phyloP scores from a whole-genome alignment of 2,888 invertebrate species.

The Corbicula japonica region DNA sequence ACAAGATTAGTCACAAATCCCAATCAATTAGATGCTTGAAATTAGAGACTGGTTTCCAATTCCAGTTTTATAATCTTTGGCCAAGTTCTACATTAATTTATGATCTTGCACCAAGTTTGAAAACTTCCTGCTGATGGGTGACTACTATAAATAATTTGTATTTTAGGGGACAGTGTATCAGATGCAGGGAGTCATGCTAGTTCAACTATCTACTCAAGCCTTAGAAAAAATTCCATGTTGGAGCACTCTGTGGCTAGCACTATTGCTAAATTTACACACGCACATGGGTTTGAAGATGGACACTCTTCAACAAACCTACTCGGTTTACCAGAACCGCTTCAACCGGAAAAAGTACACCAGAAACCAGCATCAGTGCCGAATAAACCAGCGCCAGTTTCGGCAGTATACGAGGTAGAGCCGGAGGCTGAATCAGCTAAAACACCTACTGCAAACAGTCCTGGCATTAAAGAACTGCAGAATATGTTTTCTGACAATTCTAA shows the following conservation, averaged over 20 bases:
- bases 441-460: conserved; percentile 3
- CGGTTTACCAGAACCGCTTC: neutral
- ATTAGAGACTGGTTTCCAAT: neutral
- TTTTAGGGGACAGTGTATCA: conserved; percentile 13
- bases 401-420: too few relatives aligned
- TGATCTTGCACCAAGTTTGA: neutral
- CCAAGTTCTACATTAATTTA: neutral
- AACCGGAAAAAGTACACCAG: too few relatives aligned
- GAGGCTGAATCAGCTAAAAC: conserved; percentile 21
- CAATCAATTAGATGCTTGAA: neutral
- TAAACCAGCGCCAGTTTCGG: conserved; percentile 3
- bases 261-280: conserved; percentile 9
- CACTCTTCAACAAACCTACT: neutral
- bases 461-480: neutral
- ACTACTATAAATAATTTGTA: neutral
- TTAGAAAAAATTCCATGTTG: conserved; percentile 20
- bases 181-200: conserved; percentile 21
- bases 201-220: neutral
- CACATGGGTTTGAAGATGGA: conserved; percentile 1
- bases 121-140: neutral
- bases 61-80: neutral
- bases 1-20: neutral
- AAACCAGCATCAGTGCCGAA: too few relatives aligned
- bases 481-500: conserved; percentile 9
- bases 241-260: conserved; percentile 23